Evolutionary conservation across 2,888 invertebrate genomes (phyloP).

Genomic region (Heliconius erato): DNA sequence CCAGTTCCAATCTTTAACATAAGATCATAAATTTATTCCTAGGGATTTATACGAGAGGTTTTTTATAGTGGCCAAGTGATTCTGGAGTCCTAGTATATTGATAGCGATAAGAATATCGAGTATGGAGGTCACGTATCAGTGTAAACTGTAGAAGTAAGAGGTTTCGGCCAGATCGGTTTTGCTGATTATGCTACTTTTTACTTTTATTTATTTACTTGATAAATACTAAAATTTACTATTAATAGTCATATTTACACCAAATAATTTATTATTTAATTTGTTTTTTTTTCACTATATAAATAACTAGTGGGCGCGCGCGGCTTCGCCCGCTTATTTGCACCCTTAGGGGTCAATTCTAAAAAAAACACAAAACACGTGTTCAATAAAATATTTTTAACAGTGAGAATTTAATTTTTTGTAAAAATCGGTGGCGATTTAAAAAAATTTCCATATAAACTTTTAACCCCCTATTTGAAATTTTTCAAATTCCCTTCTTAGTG

Average conservation of each 20-base stretch:
- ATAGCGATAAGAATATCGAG: constrained; percentile 20
- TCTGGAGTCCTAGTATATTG: constrained; percentile 45
- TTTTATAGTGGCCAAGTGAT: constrained; percentile 52
- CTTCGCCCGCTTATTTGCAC: too few relatives aligned
- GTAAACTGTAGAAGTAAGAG: constrained; percentile 10
- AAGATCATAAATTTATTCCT: constrained; percentile 53
- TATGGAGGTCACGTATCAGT: constrained; percentile 25
- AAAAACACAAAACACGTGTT: too few relatives aligned
- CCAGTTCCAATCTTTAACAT: constrained; percentile 40
- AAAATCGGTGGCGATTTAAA: too few relatives aligned
- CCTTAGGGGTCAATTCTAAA: too few relatives aligned
- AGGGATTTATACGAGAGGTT: constrained; percentile 49
- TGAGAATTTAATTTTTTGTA: too few relatives aligned
- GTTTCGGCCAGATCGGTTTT: not conserved
- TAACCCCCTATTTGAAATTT: too few relatives aligned
- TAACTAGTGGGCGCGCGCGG: too few relatives aligned
- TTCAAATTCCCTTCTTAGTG: too few relatives aligned
- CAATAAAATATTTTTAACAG: too few relatives aligned
- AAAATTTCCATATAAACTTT: too few relatives aligned
- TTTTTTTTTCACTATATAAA: too few relatives aligned
- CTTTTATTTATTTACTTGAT: not conserved
- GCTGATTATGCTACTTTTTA: not conserved
- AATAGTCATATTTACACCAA: not conserved
- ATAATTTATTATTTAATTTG: not conserved
- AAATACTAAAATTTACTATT: not conserved